Evolutionary conservation across 2,797 vertebrate genomes (phyloP).

Genomic region (Scolopax bukidnonensis): DNA sequence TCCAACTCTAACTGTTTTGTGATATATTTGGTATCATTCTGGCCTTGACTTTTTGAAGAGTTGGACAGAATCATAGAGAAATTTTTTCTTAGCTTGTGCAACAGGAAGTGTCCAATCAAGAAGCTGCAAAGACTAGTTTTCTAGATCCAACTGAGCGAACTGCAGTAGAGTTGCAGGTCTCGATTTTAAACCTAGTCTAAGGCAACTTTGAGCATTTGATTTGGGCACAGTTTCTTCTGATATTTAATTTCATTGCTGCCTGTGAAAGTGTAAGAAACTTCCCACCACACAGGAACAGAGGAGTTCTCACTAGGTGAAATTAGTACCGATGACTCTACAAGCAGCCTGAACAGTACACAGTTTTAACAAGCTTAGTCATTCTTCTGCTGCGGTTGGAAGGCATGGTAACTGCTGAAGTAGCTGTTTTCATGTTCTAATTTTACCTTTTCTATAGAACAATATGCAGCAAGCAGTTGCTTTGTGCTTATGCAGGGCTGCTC

Average conservation of each 20-base stretch:
- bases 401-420: constrained; percentile 17
- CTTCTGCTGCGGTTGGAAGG: constrained; percentile 24
- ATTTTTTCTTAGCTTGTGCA: background rate
- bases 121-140: background rate
- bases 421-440: background rate
- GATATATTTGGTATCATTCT: background rate
- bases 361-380: constrained; percentile 48
- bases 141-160: background rate
- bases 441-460: background rate
- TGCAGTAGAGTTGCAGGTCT: background rate
- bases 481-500: background rate
- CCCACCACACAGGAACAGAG: background rate
- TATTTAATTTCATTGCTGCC: constrained; percentile 1
- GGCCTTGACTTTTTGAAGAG: background rate
- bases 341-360: background rate
- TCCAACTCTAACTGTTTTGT: background rate
- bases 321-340: background rate
- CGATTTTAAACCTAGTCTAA: background rate
- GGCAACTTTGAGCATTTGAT: background rate
- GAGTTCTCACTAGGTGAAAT: background rate
- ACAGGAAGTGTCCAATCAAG: background rate
- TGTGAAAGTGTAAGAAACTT: background rate
- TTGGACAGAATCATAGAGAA: background rate
- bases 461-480: background rate
- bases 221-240: background rate